Evolutionary conservation across 2,797 vertebrate genomes (phyloP).

Genomic region (Alauda arvensis): DNA sequence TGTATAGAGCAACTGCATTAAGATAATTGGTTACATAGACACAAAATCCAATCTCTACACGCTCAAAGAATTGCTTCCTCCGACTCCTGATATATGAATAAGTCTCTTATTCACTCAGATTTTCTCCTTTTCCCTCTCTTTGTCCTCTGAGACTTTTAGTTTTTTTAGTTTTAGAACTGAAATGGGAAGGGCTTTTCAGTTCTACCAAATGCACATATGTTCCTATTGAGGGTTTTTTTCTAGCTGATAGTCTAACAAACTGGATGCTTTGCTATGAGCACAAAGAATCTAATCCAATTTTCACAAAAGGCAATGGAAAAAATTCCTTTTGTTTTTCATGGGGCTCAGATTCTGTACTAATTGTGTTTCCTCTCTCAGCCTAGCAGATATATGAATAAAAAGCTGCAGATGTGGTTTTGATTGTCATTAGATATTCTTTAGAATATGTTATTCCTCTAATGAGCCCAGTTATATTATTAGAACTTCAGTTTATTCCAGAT

Average conservation of each 20-base stretch:
- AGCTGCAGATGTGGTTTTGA: background rate
- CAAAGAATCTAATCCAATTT: background rate
- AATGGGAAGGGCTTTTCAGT: background rate
- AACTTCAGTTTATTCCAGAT: background rate
- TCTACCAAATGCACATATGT: background rate
- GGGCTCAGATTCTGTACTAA: background rate
- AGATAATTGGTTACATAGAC: background rate
- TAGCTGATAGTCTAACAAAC: background rate
- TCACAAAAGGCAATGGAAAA: conserved; percentile 2
- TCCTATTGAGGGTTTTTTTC: background rate
- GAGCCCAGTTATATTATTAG: background rate
- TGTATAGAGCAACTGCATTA: background rate
- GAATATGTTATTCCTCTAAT: background rate
- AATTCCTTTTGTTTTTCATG: background rate
- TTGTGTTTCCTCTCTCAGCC: background rate
- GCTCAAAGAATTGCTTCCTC: background rate
- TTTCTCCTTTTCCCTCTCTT: background rate
- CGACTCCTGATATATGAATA: background rate
- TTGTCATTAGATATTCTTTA: background rate
- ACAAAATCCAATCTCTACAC: background rate
- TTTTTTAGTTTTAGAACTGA: background rate
- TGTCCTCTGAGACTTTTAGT: background rate
- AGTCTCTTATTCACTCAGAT: background rate
- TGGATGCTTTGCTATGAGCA: background rate
- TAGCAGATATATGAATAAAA: background rate